These are phyloP conservation scores for Camponotus vicinus DNA, from an alignment of 1,140 invertebrate species.

Conservation along the genomic window DNA sequence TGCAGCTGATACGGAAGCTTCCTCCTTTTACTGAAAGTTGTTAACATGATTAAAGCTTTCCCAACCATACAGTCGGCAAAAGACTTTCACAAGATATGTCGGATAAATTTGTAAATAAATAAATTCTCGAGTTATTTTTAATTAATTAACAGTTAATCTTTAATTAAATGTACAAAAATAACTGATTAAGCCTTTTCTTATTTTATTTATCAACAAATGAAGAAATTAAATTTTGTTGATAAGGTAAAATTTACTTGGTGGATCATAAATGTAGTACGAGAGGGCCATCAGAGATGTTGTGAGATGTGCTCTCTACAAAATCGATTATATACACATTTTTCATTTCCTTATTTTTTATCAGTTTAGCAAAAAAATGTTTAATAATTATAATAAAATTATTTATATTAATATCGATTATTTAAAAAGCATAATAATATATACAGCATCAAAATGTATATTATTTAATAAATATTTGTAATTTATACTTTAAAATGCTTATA, in stretches of 20 bases:
- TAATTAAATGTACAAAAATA: neutral
- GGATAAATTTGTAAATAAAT: neutral
- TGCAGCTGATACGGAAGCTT: slow-evolving; percentile 15
- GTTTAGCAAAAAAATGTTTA: too few species aligned
- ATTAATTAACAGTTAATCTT: neutral
- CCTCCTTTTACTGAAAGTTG: slow-evolving; percentile 12
- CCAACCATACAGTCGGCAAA: neutral
- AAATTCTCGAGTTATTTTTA: neutral
- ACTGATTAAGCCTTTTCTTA: neutral
- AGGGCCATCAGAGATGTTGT: slow-evolving; percentile 37
- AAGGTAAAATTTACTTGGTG: slow-evolving; percentile 64
- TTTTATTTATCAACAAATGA: slow-evolving; percentile 29
- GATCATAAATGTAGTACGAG: slow-evolving; percentile 74
- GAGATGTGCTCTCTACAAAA: too few species aligned
- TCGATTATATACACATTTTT: too few species aligned
- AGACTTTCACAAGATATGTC: too few species aligned
- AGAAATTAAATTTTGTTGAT: neutral
- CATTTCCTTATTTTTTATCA: too few species aligned
- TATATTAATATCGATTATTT: too few species aligned
- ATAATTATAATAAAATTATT: too few species aligned
- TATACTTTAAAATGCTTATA: too few species aligned
- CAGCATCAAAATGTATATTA: too few species aligned
- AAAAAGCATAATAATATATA: too few species aligned
- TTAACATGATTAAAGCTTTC: slow-evolving; percentile 3
- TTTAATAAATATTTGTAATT: too few species aligned